Evolutionary conservation across 2,113 vertebrate species (phyloP).

Genomic region (Peromyscus polionotus): DNA sequence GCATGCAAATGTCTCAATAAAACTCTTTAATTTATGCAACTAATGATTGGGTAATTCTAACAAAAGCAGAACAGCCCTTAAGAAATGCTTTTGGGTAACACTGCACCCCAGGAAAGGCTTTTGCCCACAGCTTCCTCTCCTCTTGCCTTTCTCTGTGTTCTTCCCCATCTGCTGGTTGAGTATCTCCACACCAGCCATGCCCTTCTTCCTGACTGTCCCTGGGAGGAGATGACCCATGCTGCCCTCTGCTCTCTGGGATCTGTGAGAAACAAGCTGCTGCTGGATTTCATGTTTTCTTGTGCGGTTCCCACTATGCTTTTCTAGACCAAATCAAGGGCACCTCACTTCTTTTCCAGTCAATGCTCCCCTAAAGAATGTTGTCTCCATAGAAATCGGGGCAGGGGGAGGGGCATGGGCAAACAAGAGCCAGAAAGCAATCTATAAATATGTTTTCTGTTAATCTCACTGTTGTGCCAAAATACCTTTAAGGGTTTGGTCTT

Average conservation of each 20-base stretch:
- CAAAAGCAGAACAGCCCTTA: neutral
- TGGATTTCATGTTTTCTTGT: too few species aligned
- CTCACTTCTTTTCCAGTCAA: neutral
- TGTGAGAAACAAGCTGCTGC: neutral
- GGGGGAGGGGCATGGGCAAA: neutral
- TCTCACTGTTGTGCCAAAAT: neutral
- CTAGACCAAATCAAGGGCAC: neutral
- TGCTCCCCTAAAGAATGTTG: neutral
- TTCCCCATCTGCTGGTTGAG: neutral
- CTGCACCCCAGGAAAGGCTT: neutral
- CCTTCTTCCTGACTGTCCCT: neutral
- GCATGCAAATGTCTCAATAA: neutral
- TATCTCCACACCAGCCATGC: neutral
- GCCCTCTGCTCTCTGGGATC: neutral
- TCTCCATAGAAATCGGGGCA: neutral
- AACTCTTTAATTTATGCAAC: neutral
- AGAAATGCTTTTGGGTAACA: neutral
- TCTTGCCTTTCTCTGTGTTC: neutral
- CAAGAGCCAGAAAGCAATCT: neutral
- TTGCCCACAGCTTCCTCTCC: neutral
- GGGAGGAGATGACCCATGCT: neutral
- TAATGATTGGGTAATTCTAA: neutral
- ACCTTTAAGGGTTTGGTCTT: neutral
- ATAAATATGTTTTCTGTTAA: neutral
- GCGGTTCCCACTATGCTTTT: neutral